Evolutionary conservation across 2,888 invertebrate species (phyloP), one percentile per base, ranked within the genome.

Genomic region (Drosophila cracens): DNA sequence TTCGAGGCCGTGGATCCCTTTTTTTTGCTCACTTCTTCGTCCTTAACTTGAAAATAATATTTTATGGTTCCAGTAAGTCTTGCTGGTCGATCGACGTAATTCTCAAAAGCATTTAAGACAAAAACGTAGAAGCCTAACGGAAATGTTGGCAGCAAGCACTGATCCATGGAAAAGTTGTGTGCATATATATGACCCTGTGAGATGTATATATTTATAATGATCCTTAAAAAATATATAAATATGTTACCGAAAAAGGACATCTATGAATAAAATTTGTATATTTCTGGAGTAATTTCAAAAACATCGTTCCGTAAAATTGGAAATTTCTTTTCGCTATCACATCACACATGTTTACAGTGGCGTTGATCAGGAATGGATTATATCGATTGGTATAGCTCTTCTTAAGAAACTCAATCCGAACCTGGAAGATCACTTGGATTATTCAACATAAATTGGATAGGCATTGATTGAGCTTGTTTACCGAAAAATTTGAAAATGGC

Each of bases 331-430:
- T 73, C 0, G 75, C 31, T 11, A 86, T 2, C 0, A 80, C 1
- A 7, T 82, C 74, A 25, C 82, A 86, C 1, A 75, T 4, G 36
- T 86, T 83, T 2, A 83, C 5, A 0, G 11, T 10, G 6, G 67
- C 60, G 49, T 86, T 62, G 1, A 83, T 6, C 1, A 83, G 60
- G 36, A 83, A 83, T 6, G 86, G 86, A 34, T 68, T 60, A 33
- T 71, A 86, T 8, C 60, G 52, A 56, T 86, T 86, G 43, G 27
- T 75, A 51, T 83, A 75, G 40, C 51, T 54, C 54, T 33, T 74
- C 21, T 83, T 83, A 4, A 75, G 38, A 0, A 73, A 0, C 38
- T 80, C 70, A 0, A 82, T 0, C 0, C n/a, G 69, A 11, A 53
- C 0, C 77, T 77, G 11, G 21, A 46, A 46, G 13, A 51, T 16